Percentiles rank a stretch among this genome's conserved stretches.
These are phyloP conservation scores for Actenoides lindsayi DNA, from an alignment of 2,113 vertebrate genomes.

Conservation along the genomic window DNA sequence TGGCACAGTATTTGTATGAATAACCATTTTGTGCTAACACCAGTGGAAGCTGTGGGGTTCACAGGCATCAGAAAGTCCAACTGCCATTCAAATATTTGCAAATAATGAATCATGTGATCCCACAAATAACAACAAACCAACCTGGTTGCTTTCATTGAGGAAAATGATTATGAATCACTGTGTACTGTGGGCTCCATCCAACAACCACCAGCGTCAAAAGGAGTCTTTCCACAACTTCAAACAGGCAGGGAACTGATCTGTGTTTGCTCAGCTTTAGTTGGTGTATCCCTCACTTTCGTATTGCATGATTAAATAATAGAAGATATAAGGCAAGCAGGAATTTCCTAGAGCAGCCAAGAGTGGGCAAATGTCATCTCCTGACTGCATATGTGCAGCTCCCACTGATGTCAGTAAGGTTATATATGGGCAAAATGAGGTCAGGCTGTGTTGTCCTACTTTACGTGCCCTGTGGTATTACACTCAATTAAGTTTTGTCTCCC, in stretches of 20 bases:
- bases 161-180: slow-evolving; percentile 67
- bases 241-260: slow-evolving; percentile 23
- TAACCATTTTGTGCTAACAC: slow-evolving; percentile 27
- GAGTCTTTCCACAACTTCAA: slow-evolving; percentile 41
- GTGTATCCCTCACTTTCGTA: background rate
- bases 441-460: slow-evolving; percentile 62
- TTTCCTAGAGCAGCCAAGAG: slow-evolving; percentile 36
- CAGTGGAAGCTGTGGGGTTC: background rate
- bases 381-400: slow-evolving; percentile 30
- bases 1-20: slow-evolving; percentile 31
- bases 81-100: slow-evolving; percentile 50
- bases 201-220: slow-evolving; percentile 49
- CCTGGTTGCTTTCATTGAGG: slow-evolving; percentile 53
- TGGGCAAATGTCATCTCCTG: slow-evolving; percentile 39
- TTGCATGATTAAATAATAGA: background rate
- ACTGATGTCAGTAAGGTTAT: slow-evolving; percentile 64
- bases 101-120: slow-evolving; percentile 51
- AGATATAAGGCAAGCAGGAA: slow-evolving; percentile 18
- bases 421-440: slow-evolving; percentile 66
- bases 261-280: slow-evolving; percentile 48
- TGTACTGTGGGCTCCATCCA: slow-evolving; percentile 51
- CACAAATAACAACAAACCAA: slow-evolving; percentile 61
- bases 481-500: slow-evolving; percentile 70
- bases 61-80: slow-evolving; percentile 42
- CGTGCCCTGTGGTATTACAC: slow-evolving; percentile 59